Evolutionary conservation across 1,140 invertebrate genomes (phyloP).

Genomic region (Drosophila bipectinata): DNA sequence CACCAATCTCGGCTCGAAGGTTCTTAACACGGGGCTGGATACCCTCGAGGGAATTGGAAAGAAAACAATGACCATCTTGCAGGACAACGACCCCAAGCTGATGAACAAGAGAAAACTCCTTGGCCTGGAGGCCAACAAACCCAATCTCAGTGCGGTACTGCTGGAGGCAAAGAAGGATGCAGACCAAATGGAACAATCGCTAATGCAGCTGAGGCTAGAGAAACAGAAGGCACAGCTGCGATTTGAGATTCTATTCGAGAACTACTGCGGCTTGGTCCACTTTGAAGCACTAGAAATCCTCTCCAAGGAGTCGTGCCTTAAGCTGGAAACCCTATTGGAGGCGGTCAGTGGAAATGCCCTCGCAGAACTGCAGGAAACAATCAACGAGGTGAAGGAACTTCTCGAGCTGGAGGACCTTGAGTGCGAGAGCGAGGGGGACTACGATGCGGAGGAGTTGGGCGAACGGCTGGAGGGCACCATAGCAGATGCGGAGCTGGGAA

Average conservation of each 20-base stretch:
- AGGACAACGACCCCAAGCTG: slow-evolving; percentile 94
- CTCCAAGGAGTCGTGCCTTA: slow-evolving; percentile 92
- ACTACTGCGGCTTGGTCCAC: slow-evolving; percentile 94
- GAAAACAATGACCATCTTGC: slow-evolving; percentile 96
- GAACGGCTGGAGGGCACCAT: slow-evolving; percentile 85
- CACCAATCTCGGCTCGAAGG: slow-evolving; percentile 89
- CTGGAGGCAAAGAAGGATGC: slow-evolving; percentile 93
- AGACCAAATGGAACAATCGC: slow-evolving; percentile 87
- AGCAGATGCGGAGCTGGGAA: slow-evolving; percentile 86
- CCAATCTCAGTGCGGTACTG: slow-evolving; percentile 86
- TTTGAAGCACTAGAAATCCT: slow-evolving; percentile 95
- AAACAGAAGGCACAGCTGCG: slow-evolving; percentile 87
- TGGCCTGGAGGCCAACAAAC: slow-evolving; percentile 86
- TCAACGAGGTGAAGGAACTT: slow-evolving; percentile 92
- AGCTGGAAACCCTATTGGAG: slow-evolving; percentile 88
- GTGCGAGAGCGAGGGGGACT: slow-evolving; percentile 84
- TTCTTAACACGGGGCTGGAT: slow-evolving; percentile 92
- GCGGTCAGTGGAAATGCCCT: slow-evolving; percentile 85
- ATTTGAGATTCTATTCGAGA: slow-evolving; percentile 94
- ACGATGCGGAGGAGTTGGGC: slow-evolving; percentile 85
- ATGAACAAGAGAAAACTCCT: slow-evolving; percentile 92
- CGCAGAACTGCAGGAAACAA: slow-evolving; percentile 89
- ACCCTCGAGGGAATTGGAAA: slow-evolving; percentile 96
- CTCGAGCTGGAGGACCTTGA: slow-evolving; percentile 90
- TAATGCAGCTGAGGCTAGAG: slow-evolving; percentile 87